Evolutionary conservation across 2,797 vertebrate genomes (phyloP).

Genomic region (Sebastes cheni): DNA sequence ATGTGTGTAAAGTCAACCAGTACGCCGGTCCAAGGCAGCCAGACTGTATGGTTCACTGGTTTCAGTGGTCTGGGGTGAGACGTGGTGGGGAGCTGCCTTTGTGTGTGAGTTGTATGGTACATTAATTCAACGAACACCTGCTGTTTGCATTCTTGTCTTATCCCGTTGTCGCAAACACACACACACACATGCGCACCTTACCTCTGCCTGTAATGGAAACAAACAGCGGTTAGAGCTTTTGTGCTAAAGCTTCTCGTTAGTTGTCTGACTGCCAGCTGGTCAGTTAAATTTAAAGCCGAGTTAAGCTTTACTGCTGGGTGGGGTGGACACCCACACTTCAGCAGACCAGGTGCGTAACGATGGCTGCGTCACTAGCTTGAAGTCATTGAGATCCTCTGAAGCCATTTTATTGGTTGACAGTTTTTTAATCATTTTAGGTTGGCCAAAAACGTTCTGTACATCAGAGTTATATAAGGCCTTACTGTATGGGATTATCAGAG

Average conservation of each 20-base stretch:
- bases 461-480: background rate
- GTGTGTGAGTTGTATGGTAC: constrained; percentile 32
- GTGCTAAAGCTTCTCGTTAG: constrained; percentile 56
- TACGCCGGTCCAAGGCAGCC: constrained; percentile 29
- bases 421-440: background rate
- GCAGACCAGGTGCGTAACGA: constrained; percentile 49
- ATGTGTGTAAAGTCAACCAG: constrained; percentile 23
- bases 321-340: constrained; percentile 23
- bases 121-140: constrained; percentile 75
- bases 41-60: constrained; percentile 63
- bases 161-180: constrained; percentile 43
- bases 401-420: background rate
- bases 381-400: background rate
- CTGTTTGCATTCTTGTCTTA: constrained; percentile 77
- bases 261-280: constrained; percentile 74
- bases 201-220: constrained; percentile 64
- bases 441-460: background rate
- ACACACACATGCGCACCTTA: constrained; percentile 10
- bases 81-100: constrained; percentile 11
- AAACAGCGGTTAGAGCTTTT: constrained; percentile 64
- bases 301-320: constrained; percentile 55
- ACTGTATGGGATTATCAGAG: no score
- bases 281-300: constrained; percentile 59
- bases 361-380: background rate
- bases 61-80: constrained; percentile 51